Conservation (phyloP, 2,888 invertebrate genomes). For the Syritta pipiens region DNA sequence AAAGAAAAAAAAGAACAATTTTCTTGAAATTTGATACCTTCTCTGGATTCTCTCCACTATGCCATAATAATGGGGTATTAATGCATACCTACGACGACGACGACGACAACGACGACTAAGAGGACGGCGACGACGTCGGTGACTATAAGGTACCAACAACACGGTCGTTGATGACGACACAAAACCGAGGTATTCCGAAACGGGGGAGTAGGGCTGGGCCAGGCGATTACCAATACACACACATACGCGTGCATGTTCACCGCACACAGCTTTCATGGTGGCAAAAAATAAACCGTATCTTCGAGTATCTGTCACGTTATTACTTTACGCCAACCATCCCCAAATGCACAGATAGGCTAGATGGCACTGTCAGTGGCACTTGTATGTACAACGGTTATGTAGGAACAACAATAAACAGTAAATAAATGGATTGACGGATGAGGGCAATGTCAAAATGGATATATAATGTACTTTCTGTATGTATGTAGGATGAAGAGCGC, state of each 20-base stretch:
- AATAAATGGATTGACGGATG: constrained; percentile 27
- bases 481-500: constrained; percentile 2
- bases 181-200: too few species aligned
- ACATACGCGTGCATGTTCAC: not conserved
- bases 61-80: constrained; percentile 67
- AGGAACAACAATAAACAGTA: too few species aligned
- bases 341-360: not conserved
- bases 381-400: too few species aligned
- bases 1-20: constrained; percentile 59
- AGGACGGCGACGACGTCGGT: constrained; percentile 10
- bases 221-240: constrained; percentile 16
- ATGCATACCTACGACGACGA: constrained; percentile 57
- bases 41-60: constrained; percentile 62
- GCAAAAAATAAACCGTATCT: constrained; percentile 56
- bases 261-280: constrained; percentile 13
- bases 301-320: constrained; percentile 35
- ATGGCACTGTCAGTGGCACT: too few species aligned
- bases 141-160: too few species aligned
- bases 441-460: constrained; percentile 44
- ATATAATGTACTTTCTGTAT: constrained; percentile 27
- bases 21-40: constrained; percentile 64
- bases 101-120: not conserved
- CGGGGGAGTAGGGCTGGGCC: too few species aligned
- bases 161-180: constrained; percentile 58
- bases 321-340: constrained; percentile 5